Evolutionary conservation across 2,113 vertebrate species (phyloP), one percentile per base, ranked within the genome.

Genomic region (Lepidiolamprologus cunningtoni): DNA sequence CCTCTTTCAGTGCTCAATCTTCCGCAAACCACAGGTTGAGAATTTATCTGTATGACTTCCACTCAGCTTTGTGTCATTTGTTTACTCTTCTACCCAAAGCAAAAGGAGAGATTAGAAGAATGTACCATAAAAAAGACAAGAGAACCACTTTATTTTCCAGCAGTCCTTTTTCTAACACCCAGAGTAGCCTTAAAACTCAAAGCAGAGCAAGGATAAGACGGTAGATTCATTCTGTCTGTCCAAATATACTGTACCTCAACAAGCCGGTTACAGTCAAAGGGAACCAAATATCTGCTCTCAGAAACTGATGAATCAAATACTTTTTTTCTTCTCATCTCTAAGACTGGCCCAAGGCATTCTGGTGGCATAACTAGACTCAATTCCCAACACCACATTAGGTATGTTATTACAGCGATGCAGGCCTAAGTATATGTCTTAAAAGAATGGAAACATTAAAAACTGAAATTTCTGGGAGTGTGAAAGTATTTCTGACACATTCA

Each of bases 41-140:
- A 81, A 94, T 93, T 85, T 90, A 92, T 93, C 91, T 83, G 35
- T 11, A 37, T 11, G 40, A 83, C 66, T 90, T 91, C 84, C 80
- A 58, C 89, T 89, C 83, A 31, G 88, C 87, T 91, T 87, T 26
- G 61, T 91, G 84, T 84, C 85, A 90, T 92, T 86, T 91, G 61
- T 88, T 92, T 87, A 63, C 66, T 84, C 57, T 84, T 54, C 26
- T 8, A 7, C 10, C 68, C 9, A 11, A 66, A 71, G 55, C 19
- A 55, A n/a, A 73, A 76, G 23, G 13, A 54, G 33, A 42, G 37
- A 91, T 78, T 81, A 87, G 79, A 83, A 58, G 16, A 87, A 87
- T 71, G 50, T 42, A 73, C 40, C 8, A n/a, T 23, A 42, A 86
- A 54, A 68, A 37, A 78, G 5, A 81, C 66, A 73, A 91, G 52